Evolutionary conservation across 2,888 invertebrate genomes (phyloP).

Genomic region (Cryptocephalus moraei): DNA sequence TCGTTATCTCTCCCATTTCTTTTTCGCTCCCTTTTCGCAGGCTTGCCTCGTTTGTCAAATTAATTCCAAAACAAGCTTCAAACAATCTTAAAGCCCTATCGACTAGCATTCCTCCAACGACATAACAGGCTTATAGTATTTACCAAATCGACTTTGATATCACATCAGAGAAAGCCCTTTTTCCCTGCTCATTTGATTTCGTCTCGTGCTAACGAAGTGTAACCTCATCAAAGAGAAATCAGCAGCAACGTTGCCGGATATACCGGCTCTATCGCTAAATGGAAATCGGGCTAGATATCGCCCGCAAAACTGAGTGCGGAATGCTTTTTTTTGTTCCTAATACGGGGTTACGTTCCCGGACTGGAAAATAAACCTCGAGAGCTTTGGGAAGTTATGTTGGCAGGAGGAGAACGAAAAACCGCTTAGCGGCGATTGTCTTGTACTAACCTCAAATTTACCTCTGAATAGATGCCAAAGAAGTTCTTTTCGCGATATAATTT

Average conservation of each 20-base stretch:
- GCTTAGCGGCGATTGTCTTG: no score
- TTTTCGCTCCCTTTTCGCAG: no score
- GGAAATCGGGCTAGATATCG: no score
- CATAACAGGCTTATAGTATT: slow-evolving; percentile 10
- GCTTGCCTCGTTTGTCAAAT: not conserved
- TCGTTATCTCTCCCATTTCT: no score
- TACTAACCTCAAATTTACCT: no score
- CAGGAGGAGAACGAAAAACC: no score
- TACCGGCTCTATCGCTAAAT: no score
- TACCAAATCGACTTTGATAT: slow-evolving; percentile 14
- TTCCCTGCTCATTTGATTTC: slow-evolving; percentile 12
- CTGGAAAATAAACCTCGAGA: no score
- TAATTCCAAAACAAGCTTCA: slow-evolving; percentile 6
- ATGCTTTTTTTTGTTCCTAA: no score
- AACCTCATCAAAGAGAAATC: slow-evolving; percentile 24
- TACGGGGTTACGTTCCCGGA: no score
- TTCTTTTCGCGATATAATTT: not conserved
- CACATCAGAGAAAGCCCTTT: slow-evolving; percentile 10
- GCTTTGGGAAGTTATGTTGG: no score
- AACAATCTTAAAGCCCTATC: slow-evolving; percentile 4
- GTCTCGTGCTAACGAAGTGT: slow-evolving; percentile 22
- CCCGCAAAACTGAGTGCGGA: no score
- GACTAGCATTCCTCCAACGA: slow-evolving; percentile 5
- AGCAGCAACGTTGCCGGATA: slow-evolving; percentile 1
- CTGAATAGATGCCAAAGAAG: not conserved